Percentiles rank a stretch among this genome's conserved stretches.
These are phyloP conservation scores for Neodon shergylaensis DNA, from an alignment of 2,113 vertebrate species.

Conservation along the genomic window DNA sequence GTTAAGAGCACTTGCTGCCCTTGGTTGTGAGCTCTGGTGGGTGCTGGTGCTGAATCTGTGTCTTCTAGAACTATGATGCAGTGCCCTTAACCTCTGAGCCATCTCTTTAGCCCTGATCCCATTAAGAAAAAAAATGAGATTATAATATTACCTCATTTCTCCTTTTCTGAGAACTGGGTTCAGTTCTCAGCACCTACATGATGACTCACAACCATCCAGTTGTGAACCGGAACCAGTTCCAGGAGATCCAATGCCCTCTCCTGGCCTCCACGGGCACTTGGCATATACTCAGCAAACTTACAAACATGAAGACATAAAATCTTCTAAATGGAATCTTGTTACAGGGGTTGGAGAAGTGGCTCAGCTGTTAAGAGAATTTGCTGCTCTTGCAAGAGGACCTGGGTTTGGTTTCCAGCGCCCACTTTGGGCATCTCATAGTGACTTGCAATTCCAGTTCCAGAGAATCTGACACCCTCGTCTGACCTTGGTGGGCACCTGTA, in stretches of 20 bases:
- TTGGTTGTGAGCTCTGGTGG: too few relatives aligned
- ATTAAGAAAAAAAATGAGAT: background rate
- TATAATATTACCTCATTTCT: background rate
- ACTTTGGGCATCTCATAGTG: background rate
- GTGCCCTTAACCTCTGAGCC: background rate
- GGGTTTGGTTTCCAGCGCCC: background rate
- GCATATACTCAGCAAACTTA: background rate
- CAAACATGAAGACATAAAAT: background rate
- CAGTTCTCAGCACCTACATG: background rate
- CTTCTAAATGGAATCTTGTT: background rate
- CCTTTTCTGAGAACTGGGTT: background rate
- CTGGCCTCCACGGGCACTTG: background rate
- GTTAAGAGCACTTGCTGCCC: too few relatives aligned
- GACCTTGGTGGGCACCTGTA: background rate
- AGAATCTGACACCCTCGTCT: background rate
- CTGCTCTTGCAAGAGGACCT: background rate
- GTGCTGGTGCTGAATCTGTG: background rate
- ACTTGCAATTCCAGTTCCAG: background rate
- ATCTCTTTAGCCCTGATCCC: background rate
- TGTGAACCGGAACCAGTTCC: background rate
- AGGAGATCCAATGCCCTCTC: background rate
- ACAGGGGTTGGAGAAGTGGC: background rate
- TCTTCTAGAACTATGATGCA: background rate
- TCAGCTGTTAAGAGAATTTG: background rate
- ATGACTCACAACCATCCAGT: background rate